phyloP scores from a whole-genome alignment of 2,888 invertebrate genomes.

The Eilema sororculum region DNA sequence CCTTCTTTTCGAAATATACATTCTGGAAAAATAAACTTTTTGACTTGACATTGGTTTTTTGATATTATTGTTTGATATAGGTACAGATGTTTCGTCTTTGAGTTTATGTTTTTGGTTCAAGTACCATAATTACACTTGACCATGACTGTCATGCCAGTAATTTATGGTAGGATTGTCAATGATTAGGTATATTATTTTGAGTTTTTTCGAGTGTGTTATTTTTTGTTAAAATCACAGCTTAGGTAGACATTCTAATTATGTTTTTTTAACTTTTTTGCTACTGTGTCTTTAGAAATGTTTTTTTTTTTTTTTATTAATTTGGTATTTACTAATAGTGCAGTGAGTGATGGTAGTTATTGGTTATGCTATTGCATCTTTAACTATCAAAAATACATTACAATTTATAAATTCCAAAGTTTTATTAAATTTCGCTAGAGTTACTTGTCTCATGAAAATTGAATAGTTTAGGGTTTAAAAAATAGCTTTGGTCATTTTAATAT shows the following conservation, averaged over 20 bases:
- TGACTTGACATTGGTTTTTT: conserved; percentile 42
- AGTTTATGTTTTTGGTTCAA: conserved; percentile 9
- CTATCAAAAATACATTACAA: no score
- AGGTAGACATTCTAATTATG: not conserved
- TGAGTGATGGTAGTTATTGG: not conserved
- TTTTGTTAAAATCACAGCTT: not conserved
- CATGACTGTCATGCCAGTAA: not conserved
- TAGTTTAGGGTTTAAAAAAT: not conserved
- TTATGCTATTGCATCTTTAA: not conserved
- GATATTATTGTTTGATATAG: conserved; percentile 28
- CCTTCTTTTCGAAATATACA: conserved; percentile 15
- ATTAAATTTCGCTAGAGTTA: not conserved
- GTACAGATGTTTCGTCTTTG: conserved; percentile 29
- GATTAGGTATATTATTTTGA: no score
- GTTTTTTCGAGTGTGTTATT: not conserved
- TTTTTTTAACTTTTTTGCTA: not conserved
- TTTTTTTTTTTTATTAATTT: no score
- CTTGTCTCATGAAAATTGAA: not conserved
- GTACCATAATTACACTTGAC: conserved; percentile 4
- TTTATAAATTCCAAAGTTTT: not conserved
- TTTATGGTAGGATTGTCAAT: not conserved
- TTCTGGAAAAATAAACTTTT: conserved; percentile 39
- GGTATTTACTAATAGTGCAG: no score
- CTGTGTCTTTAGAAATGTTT: not conserved
- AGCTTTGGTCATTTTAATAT: not conserved